These are phyloP conservation scores for Diorhabda sublineata DNA, from an alignment of 1,140 invertebrate species.

Conservation along the genomic window DNA sequence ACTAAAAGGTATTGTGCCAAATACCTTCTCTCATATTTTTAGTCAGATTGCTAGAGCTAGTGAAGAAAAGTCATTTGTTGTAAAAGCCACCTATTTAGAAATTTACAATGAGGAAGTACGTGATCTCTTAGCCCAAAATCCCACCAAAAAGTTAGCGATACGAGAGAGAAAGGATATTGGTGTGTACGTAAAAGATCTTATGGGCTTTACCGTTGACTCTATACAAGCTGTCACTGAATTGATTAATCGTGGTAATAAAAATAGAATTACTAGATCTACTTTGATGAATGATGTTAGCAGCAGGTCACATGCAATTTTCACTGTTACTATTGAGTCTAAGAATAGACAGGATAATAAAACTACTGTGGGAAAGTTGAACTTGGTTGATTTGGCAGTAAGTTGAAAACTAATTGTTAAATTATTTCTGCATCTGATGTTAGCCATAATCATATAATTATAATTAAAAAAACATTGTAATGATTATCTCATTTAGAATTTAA, in stretches of 20 bases:
- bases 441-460: too few species aligned
- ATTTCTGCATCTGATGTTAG: too few species aligned
- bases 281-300: conserved; percentile 99
- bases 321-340: conserved; percentile 94
- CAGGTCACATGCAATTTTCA: conserved; percentile 97
- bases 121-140: conserved; percentile 81
- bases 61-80: conserved; percentile 78
- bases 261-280: conserved; percentile 79
- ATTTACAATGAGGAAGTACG: conserved; percentile 95
- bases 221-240: conserved; percentile 86
- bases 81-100: conserved; percentile 90
- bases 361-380: conserved; percentile 68
- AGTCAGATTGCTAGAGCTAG: conserved; percentile 80
- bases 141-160: conserved; percentile 64
- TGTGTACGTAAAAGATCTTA: conserved; percentile 91
- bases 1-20: conserved; percentile 88
- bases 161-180: conserved; percentile 82
- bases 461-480: neutral
- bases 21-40: conserved; percentile 96
- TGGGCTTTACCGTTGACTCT: conserved; percentile 79
- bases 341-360: conserved; percentile 70
- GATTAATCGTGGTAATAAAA: conserved; percentile 86
- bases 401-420: neutral
- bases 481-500: conserved; percentile 1
- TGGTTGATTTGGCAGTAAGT: conserved; percentile 68